Percentiles rank a stretch among this genome's conserved stretches.
Evolutionary conservation across 2,113 vertebrate genomes (phyloP).

Genomic region (Tichodroma muraria): DNA sequence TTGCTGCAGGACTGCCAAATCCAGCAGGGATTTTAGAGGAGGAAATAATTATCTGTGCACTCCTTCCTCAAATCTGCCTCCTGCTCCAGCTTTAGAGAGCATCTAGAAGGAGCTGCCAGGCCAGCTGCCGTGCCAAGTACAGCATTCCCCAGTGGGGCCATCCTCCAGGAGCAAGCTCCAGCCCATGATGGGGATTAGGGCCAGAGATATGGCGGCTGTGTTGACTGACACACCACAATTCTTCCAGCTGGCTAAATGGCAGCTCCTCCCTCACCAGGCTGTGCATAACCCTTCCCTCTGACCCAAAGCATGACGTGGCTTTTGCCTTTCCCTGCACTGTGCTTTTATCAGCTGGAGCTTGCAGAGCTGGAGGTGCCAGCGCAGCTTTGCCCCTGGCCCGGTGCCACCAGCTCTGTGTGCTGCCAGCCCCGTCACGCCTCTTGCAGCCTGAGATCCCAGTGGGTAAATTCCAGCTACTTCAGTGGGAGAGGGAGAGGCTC

Average conservation of each 20-base stretch:
- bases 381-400: background rate
- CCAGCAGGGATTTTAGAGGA: background rate
- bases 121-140: background rate
- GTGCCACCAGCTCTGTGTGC: too few species aligned
- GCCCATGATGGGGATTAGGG: background rate
- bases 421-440: background rate
- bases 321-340: background rate
- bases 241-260: background rate
- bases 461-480: background rate
- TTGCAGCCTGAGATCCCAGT: background rate
- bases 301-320: background rate
- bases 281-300: background rate
- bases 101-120: background rate
- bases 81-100: background rate
- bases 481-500: background rate
- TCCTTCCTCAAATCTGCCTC: background rate
- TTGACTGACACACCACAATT: background rate
- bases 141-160: background rate
- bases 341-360: background rate
- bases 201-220: background rate
- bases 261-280: background rate
- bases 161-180: background rate
- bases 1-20: background rate
- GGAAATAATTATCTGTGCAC: background rate
- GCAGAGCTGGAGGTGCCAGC: background rate